Evolutionary conservation across 2,113 vertebrate genomes (phyloP).

Genomic region (Dipodomys merriami): DNA sequence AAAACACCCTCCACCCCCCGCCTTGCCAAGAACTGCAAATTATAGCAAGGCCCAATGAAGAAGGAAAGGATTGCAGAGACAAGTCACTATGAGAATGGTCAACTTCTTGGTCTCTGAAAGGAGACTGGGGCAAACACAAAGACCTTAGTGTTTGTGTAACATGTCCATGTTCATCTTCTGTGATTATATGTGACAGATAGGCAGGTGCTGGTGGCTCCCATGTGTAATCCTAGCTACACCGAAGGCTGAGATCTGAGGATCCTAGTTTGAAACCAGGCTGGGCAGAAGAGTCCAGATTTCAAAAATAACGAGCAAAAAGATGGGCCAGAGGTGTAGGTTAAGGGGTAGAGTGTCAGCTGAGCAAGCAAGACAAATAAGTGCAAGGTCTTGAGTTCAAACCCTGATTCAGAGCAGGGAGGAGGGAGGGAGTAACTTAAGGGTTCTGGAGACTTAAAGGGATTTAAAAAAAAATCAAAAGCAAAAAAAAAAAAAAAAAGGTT

Average conservation of each 20-base stretch:
- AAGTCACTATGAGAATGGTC: background rate
- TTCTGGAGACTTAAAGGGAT: background rate
- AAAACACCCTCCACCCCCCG: background rate
- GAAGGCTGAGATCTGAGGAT: no score
- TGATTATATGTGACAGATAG: background rate
- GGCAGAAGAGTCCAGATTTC: no score
- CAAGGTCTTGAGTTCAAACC: background rate
- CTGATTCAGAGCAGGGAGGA: no score
- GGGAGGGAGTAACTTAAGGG: background rate
- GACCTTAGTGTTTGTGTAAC: background rate
- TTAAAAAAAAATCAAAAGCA: background rate
- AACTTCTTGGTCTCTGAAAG: background rate
- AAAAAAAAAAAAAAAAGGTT: constrained; percentile 8
- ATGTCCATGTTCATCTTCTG: background rate
- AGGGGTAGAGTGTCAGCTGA: no score
- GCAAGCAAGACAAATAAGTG: no score
- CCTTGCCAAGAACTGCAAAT: background rate
- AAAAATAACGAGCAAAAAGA: no score
- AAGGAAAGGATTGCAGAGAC: background rate
- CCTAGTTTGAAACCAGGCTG: no score
- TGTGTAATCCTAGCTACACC: no score
- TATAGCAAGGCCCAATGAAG: background rate
- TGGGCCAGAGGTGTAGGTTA: no score
- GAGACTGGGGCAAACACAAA: background rate
- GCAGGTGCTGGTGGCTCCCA: no score